phyloP scores from a whole-genome alignment of 1,140 invertebrate genomes.

The Eueides isabella region DNA sequence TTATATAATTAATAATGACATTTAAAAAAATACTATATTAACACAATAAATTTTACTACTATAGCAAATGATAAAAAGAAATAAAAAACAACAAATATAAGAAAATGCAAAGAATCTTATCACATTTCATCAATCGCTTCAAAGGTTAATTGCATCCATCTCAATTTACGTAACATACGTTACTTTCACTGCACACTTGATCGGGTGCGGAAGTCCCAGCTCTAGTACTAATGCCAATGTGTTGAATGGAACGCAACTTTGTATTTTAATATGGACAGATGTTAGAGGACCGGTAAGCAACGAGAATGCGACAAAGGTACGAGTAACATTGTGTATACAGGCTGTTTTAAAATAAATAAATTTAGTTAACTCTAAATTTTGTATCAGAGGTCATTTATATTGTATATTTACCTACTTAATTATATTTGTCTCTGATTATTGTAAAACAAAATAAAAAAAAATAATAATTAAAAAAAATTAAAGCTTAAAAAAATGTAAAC shows the following conservation, averaged over 20 bases:
- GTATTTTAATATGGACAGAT: constrained; percentile 49
- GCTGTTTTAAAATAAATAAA: constrained; percentile 34
- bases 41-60: too few relatives aligned
- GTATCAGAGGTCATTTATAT: too few relatives aligned
- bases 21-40: too few relatives aligned
- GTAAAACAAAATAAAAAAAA: too few relatives aligned
- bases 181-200: constrained; percentile 34
- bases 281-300: constrained; percentile 61
- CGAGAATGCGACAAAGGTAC: constrained; percentile 44
- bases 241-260: constrained; percentile 35
- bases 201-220: constrained; percentile 37
- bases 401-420: too few relatives aligned
- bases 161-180: constrained; percentile 33
- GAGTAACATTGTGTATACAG: constrained; percentile 46
- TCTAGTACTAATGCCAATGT: constrained; percentile 19
- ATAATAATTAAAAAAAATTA: too few relatives aligned
- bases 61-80: too few relatives aligned
- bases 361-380: neutral
- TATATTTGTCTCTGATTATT: too few relatives aligned
- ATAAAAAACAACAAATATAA: too few relatives aligned
- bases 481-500: too few relatives aligned
- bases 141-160: constrained; percentile 21
- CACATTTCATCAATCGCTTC: constrained; percentile 1
- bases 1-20: too few relatives aligned
- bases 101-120: neutral